Evolutionary conservation across 2,113 vertebrate genomes (phyloP).

Genomic region (Forbesichthys agassizii): DNA sequence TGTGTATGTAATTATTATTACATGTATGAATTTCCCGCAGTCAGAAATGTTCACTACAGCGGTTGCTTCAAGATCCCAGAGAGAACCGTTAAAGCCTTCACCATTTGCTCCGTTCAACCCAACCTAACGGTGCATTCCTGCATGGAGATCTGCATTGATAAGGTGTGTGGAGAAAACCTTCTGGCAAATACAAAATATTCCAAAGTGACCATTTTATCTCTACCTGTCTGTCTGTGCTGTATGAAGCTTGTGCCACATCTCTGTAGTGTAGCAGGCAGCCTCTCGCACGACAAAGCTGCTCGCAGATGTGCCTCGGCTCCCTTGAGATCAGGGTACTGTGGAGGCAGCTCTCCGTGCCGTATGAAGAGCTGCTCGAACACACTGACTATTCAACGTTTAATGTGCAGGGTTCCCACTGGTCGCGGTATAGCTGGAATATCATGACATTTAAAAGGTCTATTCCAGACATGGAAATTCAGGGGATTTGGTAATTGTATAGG

Average conservation of each 20-base stretch:
- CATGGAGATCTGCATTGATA: constrained; percentile 90
- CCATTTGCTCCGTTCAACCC: constrained; percentile 75
- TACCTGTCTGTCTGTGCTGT: background rate
- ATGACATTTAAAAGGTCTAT: too few relatives aligned
- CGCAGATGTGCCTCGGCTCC: constrained; percentile 18
- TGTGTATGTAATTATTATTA: too few relatives aligned
- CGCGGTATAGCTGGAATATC: too few relatives aligned
- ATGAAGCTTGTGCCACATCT: constrained; percentile 22
- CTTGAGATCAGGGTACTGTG: constrained; percentile 13
- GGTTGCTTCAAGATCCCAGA: constrained; percentile 87
- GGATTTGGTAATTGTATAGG: too few relatives aligned
- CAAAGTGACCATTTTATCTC: background rate
- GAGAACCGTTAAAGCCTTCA: constrained; percentile 80
- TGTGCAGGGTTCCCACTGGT: too few relatives aligned
- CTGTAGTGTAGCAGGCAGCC: background rate
- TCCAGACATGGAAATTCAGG: too few relatives aligned
- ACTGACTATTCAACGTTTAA: constrained; percentile 52
- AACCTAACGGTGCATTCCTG: constrained; percentile 88
- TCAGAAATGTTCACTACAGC: constrained; percentile 84
- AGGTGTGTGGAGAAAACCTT: constrained; percentile 77
- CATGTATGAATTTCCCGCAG: constrained; percentile 65
- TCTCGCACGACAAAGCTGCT: constrained; percentile 14
- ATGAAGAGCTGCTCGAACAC: constrained; percentile 16
- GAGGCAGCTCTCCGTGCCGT: background rate
- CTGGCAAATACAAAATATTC: background rate